Percentiles rank a stretch among this genome's conserved stretches.
Evolutionary conservation across 2,113 vertebrate species (phyloP).

Genomic region (Clarias gariepinus): DNA sequence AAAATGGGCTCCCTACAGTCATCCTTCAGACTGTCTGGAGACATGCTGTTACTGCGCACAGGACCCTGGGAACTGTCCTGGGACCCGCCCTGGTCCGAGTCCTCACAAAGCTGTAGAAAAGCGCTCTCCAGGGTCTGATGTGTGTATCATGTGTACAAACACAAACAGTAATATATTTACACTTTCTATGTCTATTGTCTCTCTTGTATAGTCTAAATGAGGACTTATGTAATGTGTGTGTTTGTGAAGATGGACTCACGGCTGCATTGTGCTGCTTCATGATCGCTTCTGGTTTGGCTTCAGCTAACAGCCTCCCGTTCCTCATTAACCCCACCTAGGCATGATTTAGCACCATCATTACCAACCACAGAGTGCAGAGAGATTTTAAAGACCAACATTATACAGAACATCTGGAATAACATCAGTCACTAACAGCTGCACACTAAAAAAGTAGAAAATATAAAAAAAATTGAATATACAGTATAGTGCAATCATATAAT

Average conservation of each 20-base stretch:
- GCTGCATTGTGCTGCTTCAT: conserved; percentile 72
- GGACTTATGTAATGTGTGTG: not conserved
- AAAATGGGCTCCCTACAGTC: conserved; percentile 71
- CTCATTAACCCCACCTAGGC: conserved; percentile 78
- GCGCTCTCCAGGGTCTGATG: conserved; percentile 74
- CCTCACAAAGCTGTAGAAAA: conserved; percentile 77
- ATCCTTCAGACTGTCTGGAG: conserved; percentile 65
- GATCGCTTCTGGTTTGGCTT: conserved; percentile 69
- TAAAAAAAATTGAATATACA: not conserved
- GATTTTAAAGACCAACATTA: not conserved
- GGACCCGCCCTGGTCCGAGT: conserved; percentile 61
- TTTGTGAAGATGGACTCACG: conserved; percentile 51
- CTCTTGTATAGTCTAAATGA: not conserved
- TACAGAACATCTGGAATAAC: not conserved
- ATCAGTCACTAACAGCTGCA: too few relatives aligned
- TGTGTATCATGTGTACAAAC: not conserved
- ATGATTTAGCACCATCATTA: not conserved
- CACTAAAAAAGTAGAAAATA: not conserved
- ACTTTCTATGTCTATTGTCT: not conserved
- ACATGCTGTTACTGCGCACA: conserved; percentile 57
- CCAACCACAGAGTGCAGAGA: not conserved
- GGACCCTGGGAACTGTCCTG: conserved; percentile 50
- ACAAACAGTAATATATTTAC: not conserved
- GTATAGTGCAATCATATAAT: not conserved
- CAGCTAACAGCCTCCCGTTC: conserved; percentile 70